Base-by-base conservation (phyloP, 2,113 vertebrate genomes). In the Ctenomys sociabilis region DNA sequence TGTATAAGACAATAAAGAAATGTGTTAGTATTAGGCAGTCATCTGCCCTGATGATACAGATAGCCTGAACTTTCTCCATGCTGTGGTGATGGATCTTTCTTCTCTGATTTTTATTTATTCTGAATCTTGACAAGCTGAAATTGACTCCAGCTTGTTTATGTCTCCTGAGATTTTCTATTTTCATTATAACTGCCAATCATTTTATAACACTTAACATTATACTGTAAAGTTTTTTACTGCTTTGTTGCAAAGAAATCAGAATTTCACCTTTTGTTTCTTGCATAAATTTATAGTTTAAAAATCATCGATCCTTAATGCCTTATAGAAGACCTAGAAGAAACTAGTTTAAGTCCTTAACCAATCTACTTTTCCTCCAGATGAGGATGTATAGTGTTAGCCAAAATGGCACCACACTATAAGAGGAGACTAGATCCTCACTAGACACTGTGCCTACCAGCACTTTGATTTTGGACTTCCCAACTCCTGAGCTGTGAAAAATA, bases 61-160 rank as follows among this genome's bases (percentile, higher is more conserved):
- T 59, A 91, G 2, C 54, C 4, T 32, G 70, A 94, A 73, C 35
- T 61, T 43, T 49, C 80, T 1, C 2, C 14, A 4, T 19, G 5
- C 3, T 32, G 7, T 3, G 24, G 7, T 21, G 12, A 78, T 75
- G 4, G 26, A 17, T 90, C 37, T 89, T 90, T 84, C 37, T 87
- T 64, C 37, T 68, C 52, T 30, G 45, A 54, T 49, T 54, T 93
- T 90, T 85, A 77, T 88, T 95, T 90, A 70, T 88, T 78, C 81
- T 85, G 59, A 85, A 77, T 82, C 52, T 95, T 82, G 59, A 90
- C 59, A 93, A 40, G 64, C 87, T 52, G 61, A 96, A 70, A 84
- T 40, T 43, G 59, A 59, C 1, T 61, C 13, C 52, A 75, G 43
- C 19, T 84, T 14, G 30, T 75, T 86, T 72, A 89, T 43, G 59